These are phyloP conservation scores for Botia kubotai DNA, from an alignment of 2,797 vertebrate species.

Conservation along the genomic window DNA sequence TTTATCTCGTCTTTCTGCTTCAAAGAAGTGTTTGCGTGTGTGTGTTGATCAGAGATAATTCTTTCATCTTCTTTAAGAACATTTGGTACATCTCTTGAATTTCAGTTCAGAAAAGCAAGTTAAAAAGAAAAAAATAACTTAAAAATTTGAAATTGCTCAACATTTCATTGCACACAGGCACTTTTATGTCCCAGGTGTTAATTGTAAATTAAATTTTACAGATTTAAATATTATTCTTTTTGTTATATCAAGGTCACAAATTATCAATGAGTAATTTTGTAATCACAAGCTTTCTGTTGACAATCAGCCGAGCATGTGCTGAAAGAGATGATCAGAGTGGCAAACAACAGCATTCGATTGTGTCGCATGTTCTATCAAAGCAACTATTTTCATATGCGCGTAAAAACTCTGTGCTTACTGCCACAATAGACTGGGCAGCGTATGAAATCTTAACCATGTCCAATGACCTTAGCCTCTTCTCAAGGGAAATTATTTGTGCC, in stretches of 20 bases:
- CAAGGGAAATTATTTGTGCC: slow-evolving; percentile 35
- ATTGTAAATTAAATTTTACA: neutral
- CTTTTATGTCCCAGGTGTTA: neutral
- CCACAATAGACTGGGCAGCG: neutral
- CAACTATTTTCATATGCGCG: neutral
- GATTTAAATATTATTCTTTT: too few relatives aligned
- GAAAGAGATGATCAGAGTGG: neutral
- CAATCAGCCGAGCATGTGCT: slow-evolving; percentile 3
- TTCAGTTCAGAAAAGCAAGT: slow-evolving; percentile 2
- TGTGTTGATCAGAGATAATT: slow-evolving; percentile 44
- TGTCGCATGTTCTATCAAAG: neutral
- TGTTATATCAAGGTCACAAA: too few relatives aligned
- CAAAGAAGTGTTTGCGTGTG: slow-evolving; percentile 20
- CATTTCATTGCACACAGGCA: neutral
- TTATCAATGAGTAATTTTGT: neutral
- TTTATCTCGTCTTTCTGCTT: slow-evolving; percentile 51
- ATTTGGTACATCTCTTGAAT: slow-evolving; percentile 38
- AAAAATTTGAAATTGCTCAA: neutral
- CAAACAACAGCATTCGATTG: slow-evolving; percentile 5
- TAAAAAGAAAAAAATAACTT: neutral
- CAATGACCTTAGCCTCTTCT: slow-evolving; percentile 26
- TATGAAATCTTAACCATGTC: neutral
- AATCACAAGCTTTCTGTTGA: slow-evolving; percentile 1
- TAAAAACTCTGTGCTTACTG: neutral
- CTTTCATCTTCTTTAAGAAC: slow-evolving; percentile 38